Conservation (phyloP, 2,888 invertebrate species). For the Dichetophora obliterata region DNA sequence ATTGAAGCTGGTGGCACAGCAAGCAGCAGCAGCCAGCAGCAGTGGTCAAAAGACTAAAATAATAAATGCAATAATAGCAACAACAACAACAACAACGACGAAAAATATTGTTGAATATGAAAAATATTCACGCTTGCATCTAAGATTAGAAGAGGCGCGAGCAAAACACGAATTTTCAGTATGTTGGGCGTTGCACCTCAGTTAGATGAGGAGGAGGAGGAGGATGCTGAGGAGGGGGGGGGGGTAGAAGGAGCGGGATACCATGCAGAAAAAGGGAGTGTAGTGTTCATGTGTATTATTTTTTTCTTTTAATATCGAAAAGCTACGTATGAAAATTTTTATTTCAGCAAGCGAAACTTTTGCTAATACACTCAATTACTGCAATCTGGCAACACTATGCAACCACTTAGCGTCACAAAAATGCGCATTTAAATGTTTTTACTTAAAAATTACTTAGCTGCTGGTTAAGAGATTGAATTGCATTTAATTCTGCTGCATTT, state of each 20-base stretch:
- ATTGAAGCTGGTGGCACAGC: conserved; percentile 39
- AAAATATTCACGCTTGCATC: conserved; percentile 13
- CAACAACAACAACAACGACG: background rate
- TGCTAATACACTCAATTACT: too few species aligned
- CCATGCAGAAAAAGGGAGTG: background rate
- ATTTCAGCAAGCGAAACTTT: background rate
- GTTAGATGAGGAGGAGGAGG: too few species aligned
- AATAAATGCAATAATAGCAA: conserved; percentile 32
- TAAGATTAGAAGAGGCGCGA: conserved; percentile 17
- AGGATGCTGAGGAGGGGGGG: background rate
- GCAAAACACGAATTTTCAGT: background rate
- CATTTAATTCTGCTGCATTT: background rate
- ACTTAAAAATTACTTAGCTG: background rate
- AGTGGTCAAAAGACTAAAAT: conserved; percentile 32
- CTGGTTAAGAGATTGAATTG: conserved; percentile 6
- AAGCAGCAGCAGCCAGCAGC: conserved; percentile 47
- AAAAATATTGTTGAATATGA: conserved; percentile 14
- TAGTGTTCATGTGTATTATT: background rate
- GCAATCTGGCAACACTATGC: too few species aligned
- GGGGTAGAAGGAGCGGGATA: too few species aligned
- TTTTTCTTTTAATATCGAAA: background rate
- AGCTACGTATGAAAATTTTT: background rate
- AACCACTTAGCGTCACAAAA: background rate
- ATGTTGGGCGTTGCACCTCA: too few species aligned
- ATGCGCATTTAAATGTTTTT: conserved; percentile 1